These are phyloP conservation scores for Tigriopus japonicus DNA, from an alignment of 1,140 invertebrate genomes.

Conservation along the genomic window DNA sequence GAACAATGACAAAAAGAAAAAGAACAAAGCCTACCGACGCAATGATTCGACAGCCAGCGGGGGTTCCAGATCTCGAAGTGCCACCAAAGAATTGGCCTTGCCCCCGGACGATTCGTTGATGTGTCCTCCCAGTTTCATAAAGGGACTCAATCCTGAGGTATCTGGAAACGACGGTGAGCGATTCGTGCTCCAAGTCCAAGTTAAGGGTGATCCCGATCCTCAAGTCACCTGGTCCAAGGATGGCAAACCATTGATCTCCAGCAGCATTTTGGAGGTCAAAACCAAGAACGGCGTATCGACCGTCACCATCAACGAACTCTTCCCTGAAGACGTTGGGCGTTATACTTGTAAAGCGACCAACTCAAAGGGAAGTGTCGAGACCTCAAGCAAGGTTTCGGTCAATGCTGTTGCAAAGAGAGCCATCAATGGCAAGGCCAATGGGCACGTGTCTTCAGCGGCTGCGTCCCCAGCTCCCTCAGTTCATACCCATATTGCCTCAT, in stretches of 20 bases:
- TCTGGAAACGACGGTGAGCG: conserved; percentile 60
- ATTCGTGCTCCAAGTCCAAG: conserved; percentile 22
- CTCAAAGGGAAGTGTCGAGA: conserved; percentile 58
- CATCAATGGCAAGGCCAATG: neutral
- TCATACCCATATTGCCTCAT: too few relatives aligned
- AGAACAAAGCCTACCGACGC: conserved; percentile 53
- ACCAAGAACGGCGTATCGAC: conserved; percentile 70
- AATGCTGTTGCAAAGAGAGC: conserved; percentile 26
- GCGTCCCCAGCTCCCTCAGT: too few relatives aligned
- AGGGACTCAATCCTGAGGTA: conserved; percentile 39
- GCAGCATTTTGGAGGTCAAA: conserved; percentile 69
- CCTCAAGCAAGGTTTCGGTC: conserved; percentile 57
- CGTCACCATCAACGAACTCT: conserved; percentile 69
- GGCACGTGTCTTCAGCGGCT: neutral
- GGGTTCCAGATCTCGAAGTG: conserved; percentile 58
- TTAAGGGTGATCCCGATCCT: conserved; percentile 76
- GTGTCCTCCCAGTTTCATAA: conserved; percentile 60
- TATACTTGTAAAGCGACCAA: conserved; percentile 77
- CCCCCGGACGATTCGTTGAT: conserved; percentile 63
- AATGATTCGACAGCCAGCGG: conserved; percentile 47
- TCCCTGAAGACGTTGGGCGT: conserved; percentile 77
- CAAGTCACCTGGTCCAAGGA: conserved; percentile 69
- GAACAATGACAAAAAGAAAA: conserved; percentile 28
- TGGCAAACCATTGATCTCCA: conserved; percentile 48
- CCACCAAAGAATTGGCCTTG: conserved; percentile 72